Evolutionary conservation across 2,113 vertebrate genomes (phyloP), one percentile per base, ranked within the genome.

Genomic region (Piprites chloris): DNA sequence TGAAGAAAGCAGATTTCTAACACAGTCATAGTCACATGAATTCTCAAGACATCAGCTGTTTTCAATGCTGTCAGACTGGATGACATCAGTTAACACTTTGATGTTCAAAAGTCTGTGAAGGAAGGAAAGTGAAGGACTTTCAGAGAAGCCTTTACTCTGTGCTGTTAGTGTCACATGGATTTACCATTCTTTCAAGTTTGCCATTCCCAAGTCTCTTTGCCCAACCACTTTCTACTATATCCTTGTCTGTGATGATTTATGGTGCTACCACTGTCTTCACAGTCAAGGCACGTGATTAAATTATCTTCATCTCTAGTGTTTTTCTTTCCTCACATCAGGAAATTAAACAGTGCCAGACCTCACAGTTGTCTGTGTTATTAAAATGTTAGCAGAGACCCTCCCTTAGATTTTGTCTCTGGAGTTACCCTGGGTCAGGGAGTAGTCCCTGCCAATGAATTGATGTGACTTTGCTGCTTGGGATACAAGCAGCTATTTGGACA

Each of bases 281-380:
- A 0, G 17, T 66, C 4, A 7, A 63, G 39, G 26, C 15, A 61
- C 49, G 44, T 28, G 26, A 59, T n/a, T 15, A 88, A 47, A 68
- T 42, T 1, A 1, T 49, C 44, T 68, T 61, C 10, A 39, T 39
- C 23, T 56, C 20, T 12, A 10, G 33, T 13, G 28, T 58, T 93
- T 63, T 78, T n/a, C 24, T 76, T 71, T 49, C 37, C 23, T 67
- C 14, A 9, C 5, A 50, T 26, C 6, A 16, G 24, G 21, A 76
- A 39, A 37, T 26, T 17, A 42, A 24, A 23, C 10, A 28, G 46
- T 42, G 46, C 30, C 46, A 37, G 22, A 35, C 22, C 46, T 71
- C 1, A 0, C 26, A 27, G 13, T 35, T 2, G 0, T 41, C 35
- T 33, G 22, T 56, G 14, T 56, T 47, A 12, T 17, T 49, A 33